phyloP scores from a whole-genome alignment of 2,888 invertebrate genomes.

The Drosophila subquinaria region DNA sequence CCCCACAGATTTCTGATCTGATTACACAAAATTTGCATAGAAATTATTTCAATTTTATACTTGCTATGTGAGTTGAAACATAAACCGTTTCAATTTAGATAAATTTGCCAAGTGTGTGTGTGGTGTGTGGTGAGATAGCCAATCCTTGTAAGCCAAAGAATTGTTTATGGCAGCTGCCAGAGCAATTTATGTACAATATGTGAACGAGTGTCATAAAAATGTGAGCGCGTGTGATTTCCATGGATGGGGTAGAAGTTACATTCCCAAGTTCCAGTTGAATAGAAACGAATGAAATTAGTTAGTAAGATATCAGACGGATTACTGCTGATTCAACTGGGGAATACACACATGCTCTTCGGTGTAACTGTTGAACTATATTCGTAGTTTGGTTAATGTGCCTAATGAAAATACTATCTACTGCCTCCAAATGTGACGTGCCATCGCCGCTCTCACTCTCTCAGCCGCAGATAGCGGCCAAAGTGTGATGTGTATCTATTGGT shows the following conservation, averaged over 20 bases:
- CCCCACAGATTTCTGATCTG: conserved; percentile 54
- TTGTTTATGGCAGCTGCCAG: conserved; percentile 74
- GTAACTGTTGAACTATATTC: conserved; percentile 26
- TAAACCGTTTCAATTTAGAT: conserved; percentile 71
- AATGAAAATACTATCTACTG: conserved; percentile 44
- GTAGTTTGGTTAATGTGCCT: conserved; percentile 58
- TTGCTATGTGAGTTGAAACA: conserved; percentile 36
- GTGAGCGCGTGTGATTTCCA: conserved; percentile 23
- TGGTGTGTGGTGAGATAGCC: conserved; percentile 4
- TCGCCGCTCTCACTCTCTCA: not conserved
- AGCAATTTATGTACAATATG: conserved; percentile 39
- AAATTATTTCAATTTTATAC: conserved; percentile 69
- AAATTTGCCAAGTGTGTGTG: conserved; percentile 38
- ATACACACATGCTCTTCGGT: not conserved
- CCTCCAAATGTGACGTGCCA: not conserved
- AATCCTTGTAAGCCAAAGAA: conserved; percentile 26
- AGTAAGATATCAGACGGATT: conserved; percentile 22
- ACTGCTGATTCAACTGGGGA: conserved; percentile 19
- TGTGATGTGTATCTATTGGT: conserved; percentile 33
- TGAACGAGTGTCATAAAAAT: conserved; percentile 32
- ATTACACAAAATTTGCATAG: conserved; percentile 76
- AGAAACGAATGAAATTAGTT: conserved; percentile 42
- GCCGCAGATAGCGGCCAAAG: conserved; percentile 5
- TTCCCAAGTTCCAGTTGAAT: conserved; percentile 20
- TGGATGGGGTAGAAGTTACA: not conserved